These are phyloP conservation scores for Thereva unica DNA, from an alignment of 2,888 invertebrate species.

Conservation along the genomic window DNA sequence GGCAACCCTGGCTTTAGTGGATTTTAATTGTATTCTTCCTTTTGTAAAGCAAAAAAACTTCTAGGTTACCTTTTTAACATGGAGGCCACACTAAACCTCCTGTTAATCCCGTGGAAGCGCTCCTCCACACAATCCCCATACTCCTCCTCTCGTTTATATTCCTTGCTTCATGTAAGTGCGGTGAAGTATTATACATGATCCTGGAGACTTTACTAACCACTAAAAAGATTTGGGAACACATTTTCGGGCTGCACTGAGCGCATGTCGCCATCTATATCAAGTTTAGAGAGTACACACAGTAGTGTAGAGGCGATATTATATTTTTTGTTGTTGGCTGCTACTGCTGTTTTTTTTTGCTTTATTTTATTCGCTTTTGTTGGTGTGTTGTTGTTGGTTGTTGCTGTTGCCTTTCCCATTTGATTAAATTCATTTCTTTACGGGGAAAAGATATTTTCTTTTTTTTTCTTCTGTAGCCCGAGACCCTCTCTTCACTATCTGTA, in stretches of 20 bases:
- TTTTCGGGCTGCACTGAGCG: constrained; percentile 30
- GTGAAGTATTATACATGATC: background rate
- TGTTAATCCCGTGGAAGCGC: too few relatives aligned
- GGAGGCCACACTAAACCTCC: too few relatives aligned
- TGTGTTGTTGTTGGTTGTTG: constrained; percentile 12
- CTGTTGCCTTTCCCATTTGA: constrained; percentile 20
- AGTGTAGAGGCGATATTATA: too few relatives aligned
- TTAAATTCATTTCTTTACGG: constrained; percentile 28
- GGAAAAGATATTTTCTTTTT: constrained; percentile 7
- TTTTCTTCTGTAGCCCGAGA: background rate
- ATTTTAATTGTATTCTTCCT: too few relatives aligned
- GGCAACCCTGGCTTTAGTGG: too few relatives aligned
- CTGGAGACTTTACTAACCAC: constrained; percentile 26
- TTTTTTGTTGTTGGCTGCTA: constrained; percentile 1
- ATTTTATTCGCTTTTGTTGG: constrained; percentile 2
- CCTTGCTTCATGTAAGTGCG: too few relatives aligned
- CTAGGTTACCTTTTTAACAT: too few relatives aligned
- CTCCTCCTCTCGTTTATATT: too few relatives aligned
- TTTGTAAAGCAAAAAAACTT: too few relatives aligned
- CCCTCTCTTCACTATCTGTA: constrained; percentile 11
- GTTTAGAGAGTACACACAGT: constrained; percentile 1
- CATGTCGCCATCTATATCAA: constrained; percentile 28
- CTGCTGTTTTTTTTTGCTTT: constrained; percentile 16
- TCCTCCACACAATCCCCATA: too few relatives aligned
- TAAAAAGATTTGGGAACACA: constrained; percentile 30